Base-by-base conservation (phyloP, 2,797 vertebrate species). In the Sus cebifrons region DNA sequence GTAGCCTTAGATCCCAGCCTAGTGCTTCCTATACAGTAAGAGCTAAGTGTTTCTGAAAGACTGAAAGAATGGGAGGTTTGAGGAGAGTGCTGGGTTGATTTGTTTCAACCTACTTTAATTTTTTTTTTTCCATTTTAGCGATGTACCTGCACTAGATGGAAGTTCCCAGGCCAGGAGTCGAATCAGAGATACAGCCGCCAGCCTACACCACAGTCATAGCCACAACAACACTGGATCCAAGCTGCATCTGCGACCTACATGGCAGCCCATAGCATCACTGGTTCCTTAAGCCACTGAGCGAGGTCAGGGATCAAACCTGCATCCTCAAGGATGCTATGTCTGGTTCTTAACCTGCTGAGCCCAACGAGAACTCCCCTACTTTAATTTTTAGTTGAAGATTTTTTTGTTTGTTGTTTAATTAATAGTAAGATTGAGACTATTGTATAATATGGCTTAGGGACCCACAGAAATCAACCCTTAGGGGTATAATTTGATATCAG, bases 381-480 rank as follows among this genome's bases (percentile, higher is more conserved):
- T 97, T 52, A 25, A 73, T 27, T 94, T 74, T 86, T 49, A 71
- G 64, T 77, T 58, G 32, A 56, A 94, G 40, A 21, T 79, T 83
- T 49, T 56, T 77, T 79, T 79, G 65, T 84, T 95, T 82, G 49
- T 89, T 92, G 96, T 60, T 49, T 49, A 49, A 89, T 86, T 88
- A 86, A 92, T 70, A 71, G 58, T 77, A 54, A 64, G 83, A 74
- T 77, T 52, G 71, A n/a, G 84, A 77, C 74, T 93, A 52, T 84
- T 79, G 79, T 82, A 88, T 73, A 77, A 86, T 89, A 36, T 74
- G 40, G n/a, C 32, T 96, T 95, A 77, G 65, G 77, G 95, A 81
- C 56, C 23, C 86, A 96, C 86, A 85, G 77, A 94, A 89, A 91
- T 71, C 84, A 93, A 74, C 73, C 62, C 36, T 89, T 64, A 91